These are phyloP conservation scores for Gracilinanus agilis DNA, from an alignment of 2,113 vertebrate genomes.

Conservation along the genomic window DNA sequence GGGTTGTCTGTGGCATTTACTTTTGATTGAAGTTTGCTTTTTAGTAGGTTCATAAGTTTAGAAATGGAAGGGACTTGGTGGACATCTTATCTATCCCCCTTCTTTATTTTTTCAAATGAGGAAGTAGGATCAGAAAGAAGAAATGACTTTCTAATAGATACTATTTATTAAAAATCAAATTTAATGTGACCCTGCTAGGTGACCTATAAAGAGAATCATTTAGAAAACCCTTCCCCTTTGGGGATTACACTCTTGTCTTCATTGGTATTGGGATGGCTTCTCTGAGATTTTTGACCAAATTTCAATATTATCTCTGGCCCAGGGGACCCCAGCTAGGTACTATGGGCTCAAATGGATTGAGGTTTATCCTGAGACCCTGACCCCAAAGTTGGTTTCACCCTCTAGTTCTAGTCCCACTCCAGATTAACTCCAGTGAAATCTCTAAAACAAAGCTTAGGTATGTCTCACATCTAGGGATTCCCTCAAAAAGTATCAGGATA, in stretches of 20 bases:
- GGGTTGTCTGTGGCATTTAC: not conserved
- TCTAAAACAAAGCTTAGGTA: not conserved
- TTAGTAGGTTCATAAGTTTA: not conserved
- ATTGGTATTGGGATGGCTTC: conserved; percentile 3
- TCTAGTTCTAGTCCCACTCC: not conserved
- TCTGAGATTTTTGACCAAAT: conserved; percentile 39
- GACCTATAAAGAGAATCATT: conserved; percentile 5
- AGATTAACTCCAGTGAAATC: not conserved
- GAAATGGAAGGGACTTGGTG: not conserved
- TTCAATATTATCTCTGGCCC: not conserved
- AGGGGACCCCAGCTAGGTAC: not conserved
- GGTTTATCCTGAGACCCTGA: not conserved
- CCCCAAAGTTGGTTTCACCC: not conserved
- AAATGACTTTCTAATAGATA: not conserved
- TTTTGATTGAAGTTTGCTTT: conserved; percentile 26
- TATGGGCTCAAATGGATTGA: not conserved
- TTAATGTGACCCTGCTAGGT: not conserved
- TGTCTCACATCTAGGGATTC: not conserved
- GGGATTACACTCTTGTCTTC: not conserved
- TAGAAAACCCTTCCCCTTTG: not conserved
- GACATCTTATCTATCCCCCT: not conserved
- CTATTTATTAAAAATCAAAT: conserved; percentile 34
- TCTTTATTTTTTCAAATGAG: not conserved
- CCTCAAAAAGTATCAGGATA: not conserved
- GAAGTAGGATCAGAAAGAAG: no score